phyloP scores from a whole-genome alignment of 1,140 invertebrate species.

The Apis dorsata region DNA sequence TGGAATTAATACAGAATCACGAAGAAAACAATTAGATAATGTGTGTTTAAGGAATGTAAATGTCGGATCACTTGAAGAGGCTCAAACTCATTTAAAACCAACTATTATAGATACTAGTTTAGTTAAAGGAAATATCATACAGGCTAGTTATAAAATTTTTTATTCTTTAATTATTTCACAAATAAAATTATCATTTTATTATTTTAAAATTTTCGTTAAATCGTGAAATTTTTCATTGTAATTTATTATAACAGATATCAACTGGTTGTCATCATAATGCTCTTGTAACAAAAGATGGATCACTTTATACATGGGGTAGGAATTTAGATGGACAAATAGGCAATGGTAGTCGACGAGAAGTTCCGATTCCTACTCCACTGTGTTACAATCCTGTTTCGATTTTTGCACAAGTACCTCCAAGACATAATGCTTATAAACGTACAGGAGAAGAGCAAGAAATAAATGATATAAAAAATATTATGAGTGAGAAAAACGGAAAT shows the following conservation, averaged over 20 bases:
- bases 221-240: background rate
- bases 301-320: conserved; percentile 85
- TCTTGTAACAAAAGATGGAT: conserved; percentile 84
- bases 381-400: conserved; percentile 64
- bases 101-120: conserved; percentile 82
- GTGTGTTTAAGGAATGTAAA: conserved; percentile 68
- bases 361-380: conserved; percentile 74
- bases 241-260: conserved; percentile 78
- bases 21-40: conserved; percentile 40
- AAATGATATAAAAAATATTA: conserved; percentile 46
- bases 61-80: conserved; percentile 70
- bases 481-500: conserved; percentile 47
- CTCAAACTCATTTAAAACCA: conserved; percentile 81
- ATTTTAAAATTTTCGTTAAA: background rate
- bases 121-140: conserved; percentile 81
- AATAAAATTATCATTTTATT: background rate
- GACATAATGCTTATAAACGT: conserved; percentile 58
- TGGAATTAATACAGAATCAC: conserved; percentile 30
- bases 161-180: background rate
- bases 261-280: conserved; percentile 86
- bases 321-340: conserved; percentile 87
- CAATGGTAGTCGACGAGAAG: conserved; percentile 81
- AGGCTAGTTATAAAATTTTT: conserved; percentile 72
- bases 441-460: conserved; percentile 50
- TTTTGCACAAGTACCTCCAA: conserved; percentile 67